phyloP scores from a whole-genome alignment of 2,888 invertebrate genomes.

The Serripes groenlandicus region DNA sequence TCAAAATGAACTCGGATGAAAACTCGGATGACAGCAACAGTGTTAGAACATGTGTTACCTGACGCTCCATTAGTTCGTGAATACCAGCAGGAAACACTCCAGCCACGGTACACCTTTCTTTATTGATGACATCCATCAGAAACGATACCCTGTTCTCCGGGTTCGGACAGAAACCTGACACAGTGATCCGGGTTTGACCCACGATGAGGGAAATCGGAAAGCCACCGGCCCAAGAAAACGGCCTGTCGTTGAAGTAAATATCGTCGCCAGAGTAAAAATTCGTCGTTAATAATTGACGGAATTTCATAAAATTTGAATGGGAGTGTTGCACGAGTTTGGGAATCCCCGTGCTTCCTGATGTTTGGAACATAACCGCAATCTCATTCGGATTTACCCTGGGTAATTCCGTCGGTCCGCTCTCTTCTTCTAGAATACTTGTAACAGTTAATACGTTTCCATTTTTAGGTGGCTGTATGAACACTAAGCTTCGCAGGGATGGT shows the following conservation, averaged over 20 bases:
- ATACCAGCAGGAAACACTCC: neutral
- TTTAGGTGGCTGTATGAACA: neutral
- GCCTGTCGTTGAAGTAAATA: conserved; percentile 26
- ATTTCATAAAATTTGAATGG: neutral
- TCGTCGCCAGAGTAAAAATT: neutral
- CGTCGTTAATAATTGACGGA: neutral
- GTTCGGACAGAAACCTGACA: conserved; percentile 1
- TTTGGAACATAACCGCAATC: conserved; percentile 26
- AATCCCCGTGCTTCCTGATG: conserved; percentile 42
- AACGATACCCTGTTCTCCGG: neutral
- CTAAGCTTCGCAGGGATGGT: conserved; percentile 35
- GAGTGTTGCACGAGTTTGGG: conserved; percentile 30
- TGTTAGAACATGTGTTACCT: no score
- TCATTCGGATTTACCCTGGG: conserved; percentile 11
- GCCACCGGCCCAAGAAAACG: conserved; percentile 26
- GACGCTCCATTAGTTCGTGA: neutral
- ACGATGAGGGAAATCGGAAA: conserved; percentile 8
- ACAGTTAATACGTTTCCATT: neutral
- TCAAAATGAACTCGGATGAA: no score
- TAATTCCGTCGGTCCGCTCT: neutral
- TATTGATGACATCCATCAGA: conserved; percentile 2
- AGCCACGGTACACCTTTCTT: conserved; percentile 14
- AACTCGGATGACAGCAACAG: no score
- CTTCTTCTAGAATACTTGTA: neutral
- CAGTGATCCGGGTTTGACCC: conserved; percentile 25